Percentiles rank a stretch among this genome's conserved stretches.
These are phyloP conservation scores for Ceratothoa steindachneri DNA, from an alignment of 2,888 invertebrate genomes.

Conservation along the genomic window DNA sequence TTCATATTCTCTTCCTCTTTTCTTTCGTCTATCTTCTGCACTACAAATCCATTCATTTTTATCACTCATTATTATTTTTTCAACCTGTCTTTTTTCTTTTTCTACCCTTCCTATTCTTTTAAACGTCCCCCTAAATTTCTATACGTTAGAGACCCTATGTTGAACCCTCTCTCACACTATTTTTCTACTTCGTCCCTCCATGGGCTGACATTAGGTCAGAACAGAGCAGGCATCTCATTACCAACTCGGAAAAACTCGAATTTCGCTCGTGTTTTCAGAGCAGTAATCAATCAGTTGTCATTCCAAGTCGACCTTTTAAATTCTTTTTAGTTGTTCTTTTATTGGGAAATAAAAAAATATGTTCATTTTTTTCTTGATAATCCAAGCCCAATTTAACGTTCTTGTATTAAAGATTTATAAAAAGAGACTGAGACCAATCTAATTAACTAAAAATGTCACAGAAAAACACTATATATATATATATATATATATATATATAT, in stretches of 20 bases:
- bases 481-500: conserved; percentile 5
- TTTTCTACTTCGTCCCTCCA: not conserved
- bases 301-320: conserved; percentile 5
- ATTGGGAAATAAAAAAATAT: not conserved
- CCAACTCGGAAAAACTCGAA: not conserved
- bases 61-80: not conserved
- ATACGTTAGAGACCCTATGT: not conserved
- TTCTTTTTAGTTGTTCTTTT: not conserved
- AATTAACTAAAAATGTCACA: too few species aligned
- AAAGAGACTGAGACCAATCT: too few species aligned
- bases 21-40: too few species aligned
- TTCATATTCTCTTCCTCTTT: not conserved
- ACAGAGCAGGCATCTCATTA: conserved; percentile 6
- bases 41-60: not conserved
- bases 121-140: not conserved
- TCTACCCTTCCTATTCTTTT: not conserved
- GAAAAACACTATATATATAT: too few species aligned
- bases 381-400: not conserved
- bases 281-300: conserved; percentile 12
- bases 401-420: too few species aligned
- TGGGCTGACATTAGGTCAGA: conserved; percentile 8
- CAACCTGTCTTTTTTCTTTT: not conserved
- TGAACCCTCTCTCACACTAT: not conserved
- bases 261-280: not conserved
- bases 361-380: conserved; percentile 6